Percentiles rank a stretch among this genome's conserved stretches.
These are phyloP conservation scores for Ochotona princeps DNA, from an alignment of 2,113 vertebrate species.

Conservation along the genomic window DNA sequence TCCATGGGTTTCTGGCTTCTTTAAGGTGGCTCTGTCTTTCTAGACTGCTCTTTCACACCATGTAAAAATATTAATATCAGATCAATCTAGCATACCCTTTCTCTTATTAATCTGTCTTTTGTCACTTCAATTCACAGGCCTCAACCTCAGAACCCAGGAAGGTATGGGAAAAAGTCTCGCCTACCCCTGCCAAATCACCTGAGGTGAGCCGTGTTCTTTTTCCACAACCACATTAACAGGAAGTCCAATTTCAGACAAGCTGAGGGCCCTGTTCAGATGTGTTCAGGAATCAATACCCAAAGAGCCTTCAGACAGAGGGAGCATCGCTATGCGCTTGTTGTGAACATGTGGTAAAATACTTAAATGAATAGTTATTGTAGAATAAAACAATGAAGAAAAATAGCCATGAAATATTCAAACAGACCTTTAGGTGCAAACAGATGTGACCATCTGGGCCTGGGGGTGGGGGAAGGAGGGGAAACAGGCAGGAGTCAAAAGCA, in stretches of 20 bases:
- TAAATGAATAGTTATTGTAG: not conserved
- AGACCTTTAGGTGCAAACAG: constrained; percentile 12
- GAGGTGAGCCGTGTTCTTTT: not conserved
- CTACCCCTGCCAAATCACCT: not conserved
- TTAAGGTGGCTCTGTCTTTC: not conserved
- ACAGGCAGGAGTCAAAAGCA: constrained; percentile 31
- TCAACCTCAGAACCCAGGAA: not conserved
- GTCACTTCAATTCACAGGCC: not conserved
- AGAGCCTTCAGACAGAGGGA: not conserved
- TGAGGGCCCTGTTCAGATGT: not conserved
- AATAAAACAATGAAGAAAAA: not conserved
- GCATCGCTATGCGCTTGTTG: not conserved
- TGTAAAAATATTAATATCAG: not conserved
- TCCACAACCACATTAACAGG: too few species aligned
- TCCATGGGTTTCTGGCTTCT: not conserved
- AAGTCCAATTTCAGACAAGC: not conserved
- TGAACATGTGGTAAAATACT: not conserved
- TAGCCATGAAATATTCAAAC: not conserved
- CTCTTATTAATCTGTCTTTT: not conserved
- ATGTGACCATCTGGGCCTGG: not conserved
- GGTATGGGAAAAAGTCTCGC: not conserved
- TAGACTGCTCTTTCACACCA: not conserved
- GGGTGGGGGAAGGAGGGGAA: not conserved
- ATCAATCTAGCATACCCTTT: not conserved
- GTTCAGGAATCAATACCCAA: not conserved